phyloP scores from a whole-genome alignment of 2,888 invertebrate species.

The Macaria notata region DNA sequence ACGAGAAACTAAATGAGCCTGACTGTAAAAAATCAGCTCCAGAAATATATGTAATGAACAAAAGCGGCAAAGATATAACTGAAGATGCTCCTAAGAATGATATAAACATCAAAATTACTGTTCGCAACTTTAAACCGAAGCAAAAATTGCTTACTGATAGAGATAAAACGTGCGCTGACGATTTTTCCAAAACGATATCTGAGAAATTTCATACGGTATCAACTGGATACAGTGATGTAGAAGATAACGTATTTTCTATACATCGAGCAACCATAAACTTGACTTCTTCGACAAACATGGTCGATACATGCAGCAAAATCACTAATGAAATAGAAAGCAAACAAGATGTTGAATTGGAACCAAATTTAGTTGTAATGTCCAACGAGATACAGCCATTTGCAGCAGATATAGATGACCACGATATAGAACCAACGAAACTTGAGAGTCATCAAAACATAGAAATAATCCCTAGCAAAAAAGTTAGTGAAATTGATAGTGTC shows the following conservation, averaged over 20 bases:
- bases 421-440: too few species aligned
- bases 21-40: conserved; percentile 36
- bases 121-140: conserved; percentile 55
- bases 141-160: conserved; percentile 22
- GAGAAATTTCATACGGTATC: conserved; percentile 63
- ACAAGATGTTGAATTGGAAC: conserved; percentile 22
- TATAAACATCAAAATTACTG: conserved; percentile 60
- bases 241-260: conserved; percentile 47
- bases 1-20: conserved; percentile 10
- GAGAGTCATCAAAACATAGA: background rate
- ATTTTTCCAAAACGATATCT: conserved; percentile 54
- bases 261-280: conserved; percentile 53
- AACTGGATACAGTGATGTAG: conserved; percentile 52
- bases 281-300: conserved; percentile 41
- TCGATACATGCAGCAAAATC: conserved; percentile 26
- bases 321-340: conserved; percentile 23
- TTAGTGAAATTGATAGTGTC: conserved; percentile 23
- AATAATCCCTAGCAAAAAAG: conserved; percentile 20
- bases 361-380: conserved; percentile 27
- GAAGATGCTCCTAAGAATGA: conserved; percentile 49
- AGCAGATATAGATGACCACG: conserved; percentile 19
- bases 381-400: background rate
- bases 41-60: conserved; percentile 49
- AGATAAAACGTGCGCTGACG: conserved; percentile 33
- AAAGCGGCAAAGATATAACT: conserved; percentile 31